A percentile compares a stretch with the other conserved stretches of the same genome.
Conservation (phyloP, 2,797 vertebrate genomes). For the Diplodus sargus region DNA sequence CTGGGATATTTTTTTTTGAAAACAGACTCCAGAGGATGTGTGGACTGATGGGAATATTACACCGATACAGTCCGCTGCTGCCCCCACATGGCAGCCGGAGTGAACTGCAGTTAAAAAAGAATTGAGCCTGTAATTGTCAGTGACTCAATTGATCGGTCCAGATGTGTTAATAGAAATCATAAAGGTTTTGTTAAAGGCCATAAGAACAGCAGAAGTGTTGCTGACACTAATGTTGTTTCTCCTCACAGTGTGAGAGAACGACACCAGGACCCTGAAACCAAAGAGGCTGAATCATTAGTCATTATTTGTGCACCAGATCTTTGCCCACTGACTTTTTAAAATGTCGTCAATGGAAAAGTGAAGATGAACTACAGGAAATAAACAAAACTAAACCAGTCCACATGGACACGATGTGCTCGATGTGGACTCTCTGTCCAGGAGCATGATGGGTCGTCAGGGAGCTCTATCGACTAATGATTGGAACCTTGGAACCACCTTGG, state of each 20-base stretch:
- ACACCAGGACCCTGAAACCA: background rate
- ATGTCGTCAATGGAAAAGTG: too few species aligned
- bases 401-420: too few species aligned
- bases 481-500: too few species aligned
- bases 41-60: too few species aligned
- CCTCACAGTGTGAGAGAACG: background rate
- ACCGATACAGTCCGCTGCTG: constrained; percentile 55
- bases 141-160: background rate
- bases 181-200: too few species aligned
- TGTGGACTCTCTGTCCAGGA: too few species aligned
- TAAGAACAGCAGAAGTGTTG: too few species aligned
- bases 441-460: too few species aligned
- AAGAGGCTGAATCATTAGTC: too few species aligned
- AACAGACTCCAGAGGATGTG: background rate
- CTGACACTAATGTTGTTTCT: background rate
- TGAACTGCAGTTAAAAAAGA: constrained; percentile 15
- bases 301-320: too few species aligned
- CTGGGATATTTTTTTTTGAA: constrained; percentile 11
- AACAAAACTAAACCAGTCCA: background rate
- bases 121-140: background rate
- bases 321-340: too few species aligned
- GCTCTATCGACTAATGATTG: too few species aligned
- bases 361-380: background rate
- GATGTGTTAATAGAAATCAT: background rate
- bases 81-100: constrained; percentile 62